phyloP scores from a whole-genome alignment of 1,140 invertebrate genomes.

The Caenorhabditis briggsae region DNA sequence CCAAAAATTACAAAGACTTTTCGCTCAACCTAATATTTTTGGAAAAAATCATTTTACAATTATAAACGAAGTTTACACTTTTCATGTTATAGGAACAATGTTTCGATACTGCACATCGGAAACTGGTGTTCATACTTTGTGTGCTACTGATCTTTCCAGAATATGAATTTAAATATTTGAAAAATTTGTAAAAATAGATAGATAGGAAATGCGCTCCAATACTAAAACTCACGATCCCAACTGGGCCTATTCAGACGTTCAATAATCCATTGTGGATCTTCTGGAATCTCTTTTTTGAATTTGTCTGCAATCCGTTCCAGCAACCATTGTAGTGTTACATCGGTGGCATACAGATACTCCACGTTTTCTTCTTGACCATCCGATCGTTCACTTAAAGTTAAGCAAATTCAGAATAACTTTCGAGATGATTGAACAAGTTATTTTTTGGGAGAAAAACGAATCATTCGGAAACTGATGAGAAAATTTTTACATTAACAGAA shows the following conservation, averaged over 20 bases:
- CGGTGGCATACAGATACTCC: constrained; percentile 71
- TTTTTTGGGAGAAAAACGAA: neutral
- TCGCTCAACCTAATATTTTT: no score
- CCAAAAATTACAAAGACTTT: no score
- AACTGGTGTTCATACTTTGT: no score
- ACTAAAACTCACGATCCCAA: constrained; percentile 69
- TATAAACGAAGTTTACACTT: no score
- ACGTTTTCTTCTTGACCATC: constrained; percentile 55
- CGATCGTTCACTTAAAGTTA: constrained; percentile 56
- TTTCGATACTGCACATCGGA: no score
- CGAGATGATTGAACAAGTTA: neutral
- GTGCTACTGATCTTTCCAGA: no score
- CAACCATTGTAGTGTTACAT: constrained; percentile 74
- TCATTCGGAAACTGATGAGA: neutral
- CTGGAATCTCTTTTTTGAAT: constrained; percentile 70
- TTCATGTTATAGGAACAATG: no score
- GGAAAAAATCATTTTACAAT: no score
- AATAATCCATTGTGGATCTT: constrained; percentile 75
- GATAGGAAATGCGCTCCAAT: neutral
- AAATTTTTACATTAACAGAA: neutral
- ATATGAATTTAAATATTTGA: no score
- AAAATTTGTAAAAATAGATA: no score
- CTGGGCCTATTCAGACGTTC: constrained; percentile 70
- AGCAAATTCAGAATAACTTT: no score
- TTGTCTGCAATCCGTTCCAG: constrained; percentile 72